phyloP scores from a whole-genome alignment of 2,888 invertebrate species.

The Hypolimnas misippus region DNA sequence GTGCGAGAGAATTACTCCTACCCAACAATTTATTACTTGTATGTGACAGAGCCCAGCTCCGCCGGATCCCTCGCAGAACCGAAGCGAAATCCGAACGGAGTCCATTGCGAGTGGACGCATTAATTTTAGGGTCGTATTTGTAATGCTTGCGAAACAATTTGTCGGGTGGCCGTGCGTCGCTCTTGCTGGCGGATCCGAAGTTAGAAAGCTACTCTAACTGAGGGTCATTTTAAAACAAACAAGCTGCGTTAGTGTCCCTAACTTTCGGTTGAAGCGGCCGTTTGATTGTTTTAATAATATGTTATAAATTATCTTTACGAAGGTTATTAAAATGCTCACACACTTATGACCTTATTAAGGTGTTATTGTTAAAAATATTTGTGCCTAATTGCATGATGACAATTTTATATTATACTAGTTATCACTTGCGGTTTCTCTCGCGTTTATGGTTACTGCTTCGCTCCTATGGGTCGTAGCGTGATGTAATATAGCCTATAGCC shows the following conservation, averaged over 20 bases:
- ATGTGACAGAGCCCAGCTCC: constrained; percentile 62
- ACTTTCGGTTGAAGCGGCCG: not conserved
- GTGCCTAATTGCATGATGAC: too few species aligned
- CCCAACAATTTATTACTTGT: constrained; percentile 67
- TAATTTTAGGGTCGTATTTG: constrained; percentile 64
- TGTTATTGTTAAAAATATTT: too few species aligned
- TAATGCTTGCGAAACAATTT: constrained; percentile 73
- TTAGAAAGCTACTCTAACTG: constrained; percentile 47
- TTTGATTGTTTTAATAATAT: too few species aligned
- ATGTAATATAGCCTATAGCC: too few species aligned
- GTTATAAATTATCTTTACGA: too few species aligned
- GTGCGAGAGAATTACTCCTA: constrained; percentile 54
- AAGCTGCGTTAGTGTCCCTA: constrained; percentile 19
- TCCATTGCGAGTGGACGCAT: constrained; percentile 58
- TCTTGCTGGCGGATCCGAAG: too few species aligned
- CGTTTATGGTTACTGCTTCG: too few species aligned
- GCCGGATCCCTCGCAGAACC: constrained; percentile 44
- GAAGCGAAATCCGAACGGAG: constrained; percentile 29
- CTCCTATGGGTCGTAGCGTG: too few species aligned
- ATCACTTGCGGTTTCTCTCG: too few species aligned
- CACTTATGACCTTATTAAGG: too few species aligned
- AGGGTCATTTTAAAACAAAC: constrained; percentile 45
- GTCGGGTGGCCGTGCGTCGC: constrained; percentile 52
- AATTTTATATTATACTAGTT: too few species aligned
- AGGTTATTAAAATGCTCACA: too few species aligned